Base-by-base conservation (phyloP, 1,140 invertebrate species). In the Procambarus clarkii region DNA sequence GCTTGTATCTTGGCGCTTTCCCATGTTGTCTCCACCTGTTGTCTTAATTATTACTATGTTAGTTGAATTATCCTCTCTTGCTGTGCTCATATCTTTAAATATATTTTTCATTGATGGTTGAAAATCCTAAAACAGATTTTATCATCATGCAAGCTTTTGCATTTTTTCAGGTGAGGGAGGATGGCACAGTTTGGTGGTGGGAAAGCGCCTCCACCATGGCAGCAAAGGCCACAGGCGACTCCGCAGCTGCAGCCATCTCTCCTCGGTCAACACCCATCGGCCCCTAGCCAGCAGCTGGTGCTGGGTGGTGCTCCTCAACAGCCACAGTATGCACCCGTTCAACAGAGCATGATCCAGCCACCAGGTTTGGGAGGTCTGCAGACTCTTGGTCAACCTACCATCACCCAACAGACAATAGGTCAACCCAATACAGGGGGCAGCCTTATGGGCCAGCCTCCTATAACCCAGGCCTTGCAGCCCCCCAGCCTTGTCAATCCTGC, bases 331-430 rank as follows among this genome's bases (percentile, higher is more conserved):
- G 88, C 92, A 34, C 88, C 92, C 46, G 92, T 93, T 13, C 92
- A 93, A 24, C 92, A 93, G 84, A 93, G 92, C 50, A 86, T 93
- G 69, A 93, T 93, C 58, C 92, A 93, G 83, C 91, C 92, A 54
- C 92, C 92, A 45, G 91, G 91, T 46, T 58, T 93, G 46, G 92
- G 91, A 18, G 91, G 91, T 9, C 18, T 93, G 46, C 92, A 92
- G 69, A 86, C 92, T 9, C 60, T 92, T 21, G 92, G 81, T 11
- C 92, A 92, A 46, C 87, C 92, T 2, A 60, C 86, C 24, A 86
- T 92, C 8, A 79, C 92, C 21, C 86, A 89, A 46, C 81, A 84
- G 34, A 83, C 91, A 44, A 74, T 93, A 58, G 81, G 91, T 54
- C 92, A 93, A 60, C 91, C 92, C 0, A 78, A 71, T 46, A 83